A percentile compares a stretch with the other conserved stretches of the same genome.
These are phyloP conservation scores for Glaucidium brasilianum DNA, from an alignment of 2,113 vertebrate species.

Conservation along the genomic window DNA sequence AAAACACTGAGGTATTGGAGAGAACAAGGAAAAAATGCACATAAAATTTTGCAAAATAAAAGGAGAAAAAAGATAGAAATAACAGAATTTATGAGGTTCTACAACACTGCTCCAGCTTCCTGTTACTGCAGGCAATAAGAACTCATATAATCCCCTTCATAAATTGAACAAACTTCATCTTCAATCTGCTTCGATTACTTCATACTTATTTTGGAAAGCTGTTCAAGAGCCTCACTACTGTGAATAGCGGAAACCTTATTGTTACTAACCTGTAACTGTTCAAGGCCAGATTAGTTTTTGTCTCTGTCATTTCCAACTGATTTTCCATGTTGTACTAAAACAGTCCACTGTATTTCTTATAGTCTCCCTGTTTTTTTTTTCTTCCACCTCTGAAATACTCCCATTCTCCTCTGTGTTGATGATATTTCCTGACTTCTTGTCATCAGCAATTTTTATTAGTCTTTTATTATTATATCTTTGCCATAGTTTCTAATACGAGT, in stretches of 20 bases:
- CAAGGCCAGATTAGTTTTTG: not conserved
- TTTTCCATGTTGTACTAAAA: not conserved
- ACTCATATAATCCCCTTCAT: not conserved
- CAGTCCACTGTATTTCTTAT: not conserved
- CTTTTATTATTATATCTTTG: not conserved
- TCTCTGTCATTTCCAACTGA: not conserved
- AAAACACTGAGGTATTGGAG: not conserved
- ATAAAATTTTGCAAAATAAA: not conserved
- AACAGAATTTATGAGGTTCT: not conserved
- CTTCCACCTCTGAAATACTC: not conserved
- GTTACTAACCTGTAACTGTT: not conserved
- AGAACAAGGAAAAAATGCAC: not conserved
- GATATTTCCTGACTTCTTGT: not conserved
- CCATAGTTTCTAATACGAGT: not conserved
- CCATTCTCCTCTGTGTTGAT: not conserved
- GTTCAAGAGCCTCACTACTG: not conserved
- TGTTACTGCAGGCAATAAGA: not conserved
- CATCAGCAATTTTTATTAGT: not conserved
- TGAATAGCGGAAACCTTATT: not conserved
- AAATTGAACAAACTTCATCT: not conserved
- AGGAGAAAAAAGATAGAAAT: not conserved
- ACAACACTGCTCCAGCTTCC: not conserved
- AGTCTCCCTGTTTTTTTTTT: fast-evolving
- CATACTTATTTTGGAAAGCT: not conserved
- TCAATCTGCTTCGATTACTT: not conserved